Conservation (phyloP, 2,888 invertebrate species). For the Drosophila conformis region DNA sequence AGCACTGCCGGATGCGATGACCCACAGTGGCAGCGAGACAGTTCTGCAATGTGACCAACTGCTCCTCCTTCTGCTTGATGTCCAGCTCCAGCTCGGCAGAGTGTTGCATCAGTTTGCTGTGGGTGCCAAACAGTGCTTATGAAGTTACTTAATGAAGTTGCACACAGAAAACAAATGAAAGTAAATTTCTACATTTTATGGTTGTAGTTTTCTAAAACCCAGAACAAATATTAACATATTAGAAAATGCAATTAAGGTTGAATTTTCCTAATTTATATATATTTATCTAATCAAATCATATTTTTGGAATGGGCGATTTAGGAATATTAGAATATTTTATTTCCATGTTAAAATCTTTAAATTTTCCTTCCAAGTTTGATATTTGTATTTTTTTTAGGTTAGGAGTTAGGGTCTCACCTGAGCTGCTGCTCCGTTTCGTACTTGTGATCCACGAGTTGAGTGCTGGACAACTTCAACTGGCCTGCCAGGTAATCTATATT, state of each 20-base stretch:
- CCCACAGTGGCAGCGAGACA: conserved; percentile 74
- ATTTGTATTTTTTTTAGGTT: no score
- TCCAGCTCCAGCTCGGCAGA: conserved; percentile 36
- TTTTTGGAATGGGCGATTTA: no score
- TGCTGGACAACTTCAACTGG: conserved; percentile 17
- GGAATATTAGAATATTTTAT: no score
- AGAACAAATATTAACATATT: no score
- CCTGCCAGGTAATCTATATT: conserved; percentile 26
- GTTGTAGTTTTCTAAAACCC: no score
- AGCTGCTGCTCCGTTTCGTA: conserved; percentile 11
- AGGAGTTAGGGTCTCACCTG: conserved; percentile 15
- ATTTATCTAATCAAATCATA: no score
- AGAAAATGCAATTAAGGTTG: no score
- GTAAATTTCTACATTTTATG: no score
- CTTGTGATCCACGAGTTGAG: conserved; percentile 35
- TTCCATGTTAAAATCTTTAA: no score
- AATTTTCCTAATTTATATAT: no score
- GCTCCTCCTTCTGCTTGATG: conserved; percentile 62
- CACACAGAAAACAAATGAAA: no score
- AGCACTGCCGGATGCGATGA: conserved; percentile 72
- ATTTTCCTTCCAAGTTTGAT: no score
- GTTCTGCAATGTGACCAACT: conserved; percentile 56
- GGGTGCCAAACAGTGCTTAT: background rate
- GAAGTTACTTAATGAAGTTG: background rate
- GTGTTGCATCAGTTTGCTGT: conserved; percentile 58